Conservation (phyloP, 2,888 invertebrate species). For the Agrochola lota region DNA sequence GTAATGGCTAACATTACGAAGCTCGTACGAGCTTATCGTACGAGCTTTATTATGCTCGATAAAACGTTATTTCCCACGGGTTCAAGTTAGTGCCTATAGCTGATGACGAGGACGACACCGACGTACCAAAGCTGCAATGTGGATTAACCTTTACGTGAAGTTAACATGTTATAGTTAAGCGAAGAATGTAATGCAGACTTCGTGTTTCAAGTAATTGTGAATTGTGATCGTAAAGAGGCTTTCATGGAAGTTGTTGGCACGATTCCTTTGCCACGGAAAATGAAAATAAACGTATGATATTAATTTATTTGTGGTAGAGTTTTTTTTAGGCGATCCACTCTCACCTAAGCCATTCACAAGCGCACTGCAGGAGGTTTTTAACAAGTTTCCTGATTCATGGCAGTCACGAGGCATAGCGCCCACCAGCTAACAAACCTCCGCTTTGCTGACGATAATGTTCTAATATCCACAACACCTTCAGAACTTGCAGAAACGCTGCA, state of each 20-base stretch:
- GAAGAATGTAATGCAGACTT: slow-evolving; percentile 89
- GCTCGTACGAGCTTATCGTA: background rate
- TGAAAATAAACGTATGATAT: slow-evolving; percentile 78
- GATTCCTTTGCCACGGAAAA: slow-evolving; percentile 84
- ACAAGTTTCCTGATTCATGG: too few relatives aligned
- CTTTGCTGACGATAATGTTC: too few relatives aligned
- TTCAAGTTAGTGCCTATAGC: too few relatives aligned
- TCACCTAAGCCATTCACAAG: too few relatives aligned
- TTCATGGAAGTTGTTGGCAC: slow-evolving; percentile 91
- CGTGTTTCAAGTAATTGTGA: slow-evolving; percentile 89
- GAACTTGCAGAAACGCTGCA: too few relatives aligned
- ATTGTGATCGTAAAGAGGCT: slow-evolving; percentile 90
- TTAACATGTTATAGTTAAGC: slow-evolving; percentile 72
- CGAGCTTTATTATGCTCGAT: background rate
- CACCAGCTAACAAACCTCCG: too few relatives aligned
- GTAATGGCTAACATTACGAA: background rate
- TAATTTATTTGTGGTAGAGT: background rate
- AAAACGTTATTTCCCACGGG: background rate
- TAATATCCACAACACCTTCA: too few relatives aligned
- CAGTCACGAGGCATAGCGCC: too few relatives aligned
- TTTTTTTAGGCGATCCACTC: background rate
- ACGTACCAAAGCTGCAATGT: background rate
- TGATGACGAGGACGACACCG: background rate
- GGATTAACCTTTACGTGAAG: background rate
- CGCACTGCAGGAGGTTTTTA: too few relatives aligned